Conservation (phyloP, 1,140 invertebrate species). For the Aleiodes sp. region DNA sequence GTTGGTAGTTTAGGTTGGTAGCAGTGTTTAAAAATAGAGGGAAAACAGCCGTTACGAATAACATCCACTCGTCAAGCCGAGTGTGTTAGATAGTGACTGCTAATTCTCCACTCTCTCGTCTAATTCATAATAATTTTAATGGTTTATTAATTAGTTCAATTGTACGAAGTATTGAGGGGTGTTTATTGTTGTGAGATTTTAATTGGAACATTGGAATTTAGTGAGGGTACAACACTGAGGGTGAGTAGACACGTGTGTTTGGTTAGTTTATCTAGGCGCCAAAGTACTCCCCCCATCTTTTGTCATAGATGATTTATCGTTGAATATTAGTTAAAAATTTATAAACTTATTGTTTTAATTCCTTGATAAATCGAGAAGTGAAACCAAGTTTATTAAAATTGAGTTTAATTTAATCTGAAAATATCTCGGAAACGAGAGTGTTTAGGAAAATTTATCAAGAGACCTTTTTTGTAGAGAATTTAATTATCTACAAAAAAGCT, state of each 20-base stretch:
- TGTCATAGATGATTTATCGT: too few relatives aligned
- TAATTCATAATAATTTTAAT: not conserved
- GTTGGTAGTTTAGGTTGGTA: not conserved
- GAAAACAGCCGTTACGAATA: slow-evolving; percentile 31
- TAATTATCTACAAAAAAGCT: too few relatives aligned
- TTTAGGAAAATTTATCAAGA: too few relatives aligned
- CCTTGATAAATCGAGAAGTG: too few relatives aligned
- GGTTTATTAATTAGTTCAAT: not conserved
- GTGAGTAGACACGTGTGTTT: slow-evolving; percentile 5
- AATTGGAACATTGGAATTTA: not conserved
- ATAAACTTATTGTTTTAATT: too few relatives aligned
- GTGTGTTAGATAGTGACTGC: too few relatives aligned
- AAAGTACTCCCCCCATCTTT: not conserved
- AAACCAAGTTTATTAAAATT: too few relatives aligned
- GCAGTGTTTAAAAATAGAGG: slow-evolving; percentile 27
- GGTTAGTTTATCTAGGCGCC: slow-evolving; percentile 23
- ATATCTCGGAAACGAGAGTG: too few relatives aligned
- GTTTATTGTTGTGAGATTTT: not conserved
- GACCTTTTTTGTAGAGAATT: too few relatives aligned
- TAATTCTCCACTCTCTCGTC: too few relatives aligned
- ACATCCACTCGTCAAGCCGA: not conserved
- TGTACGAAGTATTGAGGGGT: not conserved
- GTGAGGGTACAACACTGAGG: not conserved
- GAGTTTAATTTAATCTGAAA: too few relatives aligned
- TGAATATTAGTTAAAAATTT: too few relatives aligned